Percentiles rank a stretch among this genome's conserved stretches.
Conservation (phyloP, 2,888 invertebrate genomes). For the Synanthedon andrenaeformis region DNA sequence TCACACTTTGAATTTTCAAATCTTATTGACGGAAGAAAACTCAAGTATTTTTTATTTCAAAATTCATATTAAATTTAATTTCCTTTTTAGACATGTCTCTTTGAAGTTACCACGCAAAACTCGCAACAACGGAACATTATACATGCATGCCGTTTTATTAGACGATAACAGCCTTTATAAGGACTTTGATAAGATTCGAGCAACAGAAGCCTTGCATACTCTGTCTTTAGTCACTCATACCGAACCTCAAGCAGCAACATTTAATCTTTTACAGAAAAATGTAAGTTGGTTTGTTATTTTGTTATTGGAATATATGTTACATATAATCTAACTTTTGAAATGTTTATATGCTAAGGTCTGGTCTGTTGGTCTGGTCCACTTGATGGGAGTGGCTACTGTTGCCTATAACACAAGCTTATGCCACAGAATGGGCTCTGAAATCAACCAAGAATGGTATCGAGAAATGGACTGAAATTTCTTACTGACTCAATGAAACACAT, state of each 20-base stretch:
- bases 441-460: background rate
- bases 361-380: background rate
- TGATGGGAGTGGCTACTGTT: too few relatives aligned
- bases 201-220: constrained; percentile 73
- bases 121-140: constrained; percentile 86
- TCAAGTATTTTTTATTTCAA: background rate
- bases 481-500: too few relatives aligned
- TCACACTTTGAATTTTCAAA: too few relatives aligned
- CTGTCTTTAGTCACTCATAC: constrained; percentile 79
- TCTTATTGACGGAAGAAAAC: too few relatives aligned
- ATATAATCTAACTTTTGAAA: background rate
- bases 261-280: constrained; percentile 74
- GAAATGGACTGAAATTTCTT: background rate
- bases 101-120: constrained; percentile 80
- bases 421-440: background rate
- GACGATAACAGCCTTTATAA: constrained; percentile 61
- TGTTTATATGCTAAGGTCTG: background rate
- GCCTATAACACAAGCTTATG: too few relatives aligned
- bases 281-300: constrained; percentile 14
- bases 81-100: constrained; percentile 69
- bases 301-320: background rate
- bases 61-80: background rate
- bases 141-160: constrained; percentile 78
- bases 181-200: constrained; percentile 69
- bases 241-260: constrained; percentile 80